Evolutionary conservation across 2,113 vertebrate genomes (phyloP).

Genomic region (Carettochelys insculpta): DNA sequence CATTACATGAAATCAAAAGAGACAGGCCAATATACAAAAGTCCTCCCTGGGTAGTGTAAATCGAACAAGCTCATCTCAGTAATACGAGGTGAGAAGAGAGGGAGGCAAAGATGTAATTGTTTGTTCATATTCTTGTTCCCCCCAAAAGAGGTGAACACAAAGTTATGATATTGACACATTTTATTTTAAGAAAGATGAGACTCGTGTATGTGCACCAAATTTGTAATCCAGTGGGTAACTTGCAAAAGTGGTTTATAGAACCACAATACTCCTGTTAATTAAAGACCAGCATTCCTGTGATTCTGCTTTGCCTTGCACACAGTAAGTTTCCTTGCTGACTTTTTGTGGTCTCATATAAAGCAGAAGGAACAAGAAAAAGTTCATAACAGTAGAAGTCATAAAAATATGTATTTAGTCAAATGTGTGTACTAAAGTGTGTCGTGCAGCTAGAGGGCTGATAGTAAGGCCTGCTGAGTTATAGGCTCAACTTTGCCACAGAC

Average conservation of each 20-base stretch:
- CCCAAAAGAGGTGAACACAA: constrained; percentile 55
- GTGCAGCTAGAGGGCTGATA: background rate
- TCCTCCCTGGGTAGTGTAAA: background rate
- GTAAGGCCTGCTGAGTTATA: background rate
- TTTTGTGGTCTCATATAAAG: background rate
- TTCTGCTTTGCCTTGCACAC: background rate
- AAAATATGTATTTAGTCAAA: background rate
- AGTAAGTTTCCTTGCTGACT: background rate
- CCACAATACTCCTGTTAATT: constrained; percentile 50
- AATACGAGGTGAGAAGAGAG: background rate
- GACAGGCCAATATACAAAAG: background rate
- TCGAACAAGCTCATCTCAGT: background rate
- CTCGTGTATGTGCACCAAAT: background rate
- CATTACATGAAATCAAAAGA: constrained; percentile 31
- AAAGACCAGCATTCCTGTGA: background rate
- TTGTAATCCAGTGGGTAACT: constrained; percentile 63
- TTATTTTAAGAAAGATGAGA: constrained; percentile 66
- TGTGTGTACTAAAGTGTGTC: background rate
- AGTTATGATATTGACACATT: constrained; percentile 58
- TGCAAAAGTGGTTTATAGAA: constrained; percentile 11
- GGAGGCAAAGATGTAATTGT: constrained; percentile 16
- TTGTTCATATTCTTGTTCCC: constrained; percentile 16
- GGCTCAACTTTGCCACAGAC: fast-evolving
- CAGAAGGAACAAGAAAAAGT: background rate
- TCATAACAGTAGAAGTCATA: background rate